Evolutionary conservation across 2,888 invertebrate genomes (phyloP), one percentile per base, ranked within the genome.

Genomic region (Apamea sordens): DNA sequence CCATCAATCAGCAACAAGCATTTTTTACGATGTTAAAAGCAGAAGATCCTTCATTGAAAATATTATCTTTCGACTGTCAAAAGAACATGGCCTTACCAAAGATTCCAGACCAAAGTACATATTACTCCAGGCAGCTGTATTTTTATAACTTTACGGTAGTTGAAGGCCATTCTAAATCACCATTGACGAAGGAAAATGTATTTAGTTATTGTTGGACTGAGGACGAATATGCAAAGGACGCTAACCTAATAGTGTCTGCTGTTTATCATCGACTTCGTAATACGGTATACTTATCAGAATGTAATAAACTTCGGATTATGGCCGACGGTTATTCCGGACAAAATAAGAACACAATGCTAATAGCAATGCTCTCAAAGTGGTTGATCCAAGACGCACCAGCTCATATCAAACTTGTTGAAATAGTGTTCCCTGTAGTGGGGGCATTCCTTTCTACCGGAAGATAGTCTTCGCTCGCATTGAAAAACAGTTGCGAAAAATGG

Each of bases 91-190:
- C 5, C 2, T 11, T 73, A 2, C 73, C 64, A 5, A 73, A 73
- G 5, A 64, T 73, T 36, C 64, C 64, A 64, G 64, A 64, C 5
- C 73, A 73, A 8, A 73, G 47, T 47, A 73, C 47, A 0, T 73
- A 64, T 24, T 63, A 73, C 10, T 32, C 73, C 1, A 47, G 63
- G 11, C 73, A 73, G 8, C 8, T 73, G 5, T 50, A 73, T 73
- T 63, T 64, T n/a, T 50, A 10, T 50, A 73, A 73, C n/a, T 73
- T 73, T 5, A 73, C 50, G 5, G 10, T 73, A n/a, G 73, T 73
- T 10, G 63, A 73, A 50, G 73, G 73, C 36, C 4, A 5, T 73
- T 73, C 64, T 50, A 73, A 50, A 64, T 18, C 73, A 73, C 10
- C 73, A 73, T 50, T 73, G 32, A 74, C 68, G 24, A 74, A 8